These are phyloP conservation scores for Leptodirus hochenwartii DNA, from an alignment of 2,888 invertebrate genomes.

Conservation along the genomic window DNA sequence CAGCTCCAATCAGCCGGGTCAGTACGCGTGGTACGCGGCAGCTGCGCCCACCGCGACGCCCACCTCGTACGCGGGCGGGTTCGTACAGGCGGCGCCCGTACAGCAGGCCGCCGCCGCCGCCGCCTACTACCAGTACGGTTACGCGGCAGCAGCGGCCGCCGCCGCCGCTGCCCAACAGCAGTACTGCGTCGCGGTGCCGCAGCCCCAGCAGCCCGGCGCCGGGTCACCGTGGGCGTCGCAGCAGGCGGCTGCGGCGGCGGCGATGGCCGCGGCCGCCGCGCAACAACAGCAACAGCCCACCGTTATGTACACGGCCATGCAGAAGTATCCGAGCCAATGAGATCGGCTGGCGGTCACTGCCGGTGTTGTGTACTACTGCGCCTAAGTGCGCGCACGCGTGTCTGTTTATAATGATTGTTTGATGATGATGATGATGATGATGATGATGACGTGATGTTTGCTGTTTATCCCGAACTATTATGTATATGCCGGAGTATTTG, in stretches of 20 bases:
- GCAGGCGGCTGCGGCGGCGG: slow-evolving; percentile 7
- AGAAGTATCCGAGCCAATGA: slow-evolving; percentile 79
- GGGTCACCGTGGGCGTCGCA: slow-evolving; percentile 25
- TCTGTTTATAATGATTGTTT: too few species aligned
- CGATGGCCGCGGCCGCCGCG: too few species aligned
- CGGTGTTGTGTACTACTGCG: slow-evolving; percentile 1
- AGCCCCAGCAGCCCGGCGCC: slow-evolving; percentile 27
- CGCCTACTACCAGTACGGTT: slow-evolving; percentile 30
- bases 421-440: too few species aligned
- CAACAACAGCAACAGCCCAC: slow-evolving; percentile 30
- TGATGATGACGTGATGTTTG: too few species aligned
- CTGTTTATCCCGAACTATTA: too few species aligned
- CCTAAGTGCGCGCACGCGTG: slow-evolving; percentile 6
- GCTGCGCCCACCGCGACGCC: slow-evolving; percentile 39
- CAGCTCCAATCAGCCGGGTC: slow-evolving; percentile 68
- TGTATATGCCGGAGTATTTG: too few species aligned
- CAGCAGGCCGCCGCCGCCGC: slow-evolving; percentile 43
- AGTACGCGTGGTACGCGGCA: slow-evolving; percentile 26
- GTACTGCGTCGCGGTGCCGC: slow-evolving; percentile 28
- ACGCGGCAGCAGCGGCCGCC: slow-evolving; percentile 20
- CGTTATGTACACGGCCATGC: slow-evolving; percentile 56
- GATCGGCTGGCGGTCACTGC: too few species aligned
- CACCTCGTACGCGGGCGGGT: slow-evolving; percentile 33
- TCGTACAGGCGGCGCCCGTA: too few species aligned
- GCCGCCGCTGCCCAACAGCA: slow-evolving; percentile 25